A percentile compares a stretch with the other conserved stretches of the same genome.
These are phyloP conservation scores for Fukomys damarensis DNA, from an alignment of 2,113 vertebrate genomes.

Conservation along the genomic window DNA sequence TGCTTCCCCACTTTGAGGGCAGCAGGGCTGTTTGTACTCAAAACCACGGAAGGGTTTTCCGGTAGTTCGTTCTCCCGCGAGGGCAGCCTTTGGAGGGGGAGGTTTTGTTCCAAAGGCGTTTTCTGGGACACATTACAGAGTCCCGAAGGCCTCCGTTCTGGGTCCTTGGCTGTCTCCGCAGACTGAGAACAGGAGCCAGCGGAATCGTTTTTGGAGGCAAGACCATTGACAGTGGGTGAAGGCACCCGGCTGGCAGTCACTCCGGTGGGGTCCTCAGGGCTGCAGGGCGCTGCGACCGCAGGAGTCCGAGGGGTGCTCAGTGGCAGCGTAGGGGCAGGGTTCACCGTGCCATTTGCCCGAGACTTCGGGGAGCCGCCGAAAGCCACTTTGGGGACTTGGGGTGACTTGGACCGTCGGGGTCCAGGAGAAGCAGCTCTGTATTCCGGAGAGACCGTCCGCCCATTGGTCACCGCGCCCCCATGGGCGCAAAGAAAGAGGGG, in stretches of 20 bases:
- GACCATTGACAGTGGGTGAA: conserved; percentile 9
- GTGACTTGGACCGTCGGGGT: conserved; percentile 79
- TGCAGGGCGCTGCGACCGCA: not conserved
- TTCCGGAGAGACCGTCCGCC: conserved; percentile 71
- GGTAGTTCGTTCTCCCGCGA: conserved; percentile 74
- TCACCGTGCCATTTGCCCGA: conserved; percentile 52
- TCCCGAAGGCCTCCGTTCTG: conserved; percentile 75
- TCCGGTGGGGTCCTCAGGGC: accelerated
- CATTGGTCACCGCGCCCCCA: conserved; percentile 72
- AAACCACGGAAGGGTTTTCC: conserved; percentile 83
- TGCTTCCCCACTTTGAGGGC: conserved; percentile 93
- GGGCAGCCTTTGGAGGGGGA: conserved; percentile 70
- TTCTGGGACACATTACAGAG: conserved; percentile 52
- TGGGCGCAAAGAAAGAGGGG: not conserved
- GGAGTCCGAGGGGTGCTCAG: not conserved
- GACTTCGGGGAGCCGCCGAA: conserved; percentile 66
- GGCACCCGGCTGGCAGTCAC: not conserved
- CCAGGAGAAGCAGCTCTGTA: conserved; percentile 74
- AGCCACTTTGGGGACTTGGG: conserved; percentile 33
- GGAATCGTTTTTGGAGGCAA: not conserved
- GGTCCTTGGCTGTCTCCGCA: conserved; percentile 73
- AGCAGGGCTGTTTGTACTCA: conserved; percentile 93
- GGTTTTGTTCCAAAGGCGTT: conserved; percentile 77
- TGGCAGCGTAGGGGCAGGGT: not conserved
- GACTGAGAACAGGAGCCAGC: not conserved